phyloP scores from a whole-genome alignment of 2,113 vertebrate genomes.

The Clarias batrachus region DNA sequence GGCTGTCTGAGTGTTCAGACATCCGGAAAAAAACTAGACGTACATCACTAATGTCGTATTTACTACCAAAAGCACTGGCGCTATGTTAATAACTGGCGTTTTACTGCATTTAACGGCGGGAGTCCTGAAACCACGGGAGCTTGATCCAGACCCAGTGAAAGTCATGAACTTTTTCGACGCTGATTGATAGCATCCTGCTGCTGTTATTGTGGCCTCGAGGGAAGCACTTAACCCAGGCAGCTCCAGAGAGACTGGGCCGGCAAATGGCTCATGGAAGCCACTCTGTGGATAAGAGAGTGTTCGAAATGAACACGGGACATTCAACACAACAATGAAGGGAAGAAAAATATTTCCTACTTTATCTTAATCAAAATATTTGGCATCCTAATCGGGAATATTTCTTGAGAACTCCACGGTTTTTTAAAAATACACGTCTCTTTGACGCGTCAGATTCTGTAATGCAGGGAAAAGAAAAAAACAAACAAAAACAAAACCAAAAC shows the following conservation, averaged over 20 bases:
- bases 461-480: neutral
- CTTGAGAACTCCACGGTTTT: neutral
- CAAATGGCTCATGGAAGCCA: constrained; percentile 38
- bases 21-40: neutral
- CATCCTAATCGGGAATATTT: constrained; percentile 1
- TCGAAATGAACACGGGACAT: neutral
- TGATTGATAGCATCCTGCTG: constrained; percentile 44
- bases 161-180: constrained; percentile 14
- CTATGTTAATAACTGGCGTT: neutral
- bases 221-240: constrained; percentile 42
- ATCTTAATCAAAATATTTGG: constrained; percentile 7
- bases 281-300: constrained; percentile 44
- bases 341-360: constrained; percentile 1
- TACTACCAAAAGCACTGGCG: neutral
- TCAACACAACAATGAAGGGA: constrained; percentile 25
- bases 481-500: too few relatives aligned
- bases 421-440: too few relatives aligned
- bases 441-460: neutral
- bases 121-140: neutral
- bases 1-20: neutral
- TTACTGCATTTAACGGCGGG: neutral
- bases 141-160: constrained; percentile 21
- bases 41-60: neutral
- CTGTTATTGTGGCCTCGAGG: constrained; percentile 38
- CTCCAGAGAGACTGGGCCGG: constrained; percentile 24